These are phyloP conservation scores for Ovis canadensis DNA, from an alignment of 2,113 vertebrate species.

Conservation along the genomic window DNA sequence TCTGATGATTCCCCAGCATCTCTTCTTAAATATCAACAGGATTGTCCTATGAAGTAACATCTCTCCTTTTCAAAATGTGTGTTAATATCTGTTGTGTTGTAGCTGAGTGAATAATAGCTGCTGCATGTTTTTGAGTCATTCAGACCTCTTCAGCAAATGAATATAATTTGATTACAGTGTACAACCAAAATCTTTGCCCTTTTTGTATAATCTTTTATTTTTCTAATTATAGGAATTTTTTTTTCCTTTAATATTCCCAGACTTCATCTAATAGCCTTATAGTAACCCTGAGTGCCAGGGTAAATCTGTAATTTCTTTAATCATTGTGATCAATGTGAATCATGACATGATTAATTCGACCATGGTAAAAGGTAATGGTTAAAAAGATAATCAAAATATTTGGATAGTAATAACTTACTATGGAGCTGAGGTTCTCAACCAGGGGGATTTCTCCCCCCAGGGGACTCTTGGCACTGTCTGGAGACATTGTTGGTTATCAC, in stretches of 20 bases:
- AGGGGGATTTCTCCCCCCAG: background rate
- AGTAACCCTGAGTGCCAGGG: background rate
- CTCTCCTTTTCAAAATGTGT: background rate
- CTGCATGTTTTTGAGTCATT: constrained; percentile 24
- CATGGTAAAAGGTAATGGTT: constrained; percentile 25
- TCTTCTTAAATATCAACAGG: background rate
- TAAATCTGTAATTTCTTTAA: constrained; percentile 61
- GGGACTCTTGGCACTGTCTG: background rate
- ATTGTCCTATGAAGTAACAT: background rate
- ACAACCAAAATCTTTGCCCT: constrained; percentile 36
- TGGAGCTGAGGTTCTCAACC: background rate
- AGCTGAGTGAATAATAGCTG: background rate
- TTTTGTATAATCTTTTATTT: constrained; percentile 50
- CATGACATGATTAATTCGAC: constrained; percentile 24
- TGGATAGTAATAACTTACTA: constrained; percentile 25
- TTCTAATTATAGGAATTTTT: constrained; percentile 59
- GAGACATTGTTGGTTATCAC: constrained; percentile 33
- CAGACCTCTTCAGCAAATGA: constrained; percentile 46
- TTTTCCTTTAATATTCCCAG: constrained; percentile 20
- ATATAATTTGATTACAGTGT: background rate
- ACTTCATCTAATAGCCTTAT: constrained; percentile 36
- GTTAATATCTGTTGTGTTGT: background rate
- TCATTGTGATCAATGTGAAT: constrained; percentile 48
- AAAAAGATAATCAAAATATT: constrained; percentile 66
- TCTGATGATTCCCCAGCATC: background rate